Conservation (phyloP, 2,888 invertebrate species). For the Harpalus rufipes region DNA sequence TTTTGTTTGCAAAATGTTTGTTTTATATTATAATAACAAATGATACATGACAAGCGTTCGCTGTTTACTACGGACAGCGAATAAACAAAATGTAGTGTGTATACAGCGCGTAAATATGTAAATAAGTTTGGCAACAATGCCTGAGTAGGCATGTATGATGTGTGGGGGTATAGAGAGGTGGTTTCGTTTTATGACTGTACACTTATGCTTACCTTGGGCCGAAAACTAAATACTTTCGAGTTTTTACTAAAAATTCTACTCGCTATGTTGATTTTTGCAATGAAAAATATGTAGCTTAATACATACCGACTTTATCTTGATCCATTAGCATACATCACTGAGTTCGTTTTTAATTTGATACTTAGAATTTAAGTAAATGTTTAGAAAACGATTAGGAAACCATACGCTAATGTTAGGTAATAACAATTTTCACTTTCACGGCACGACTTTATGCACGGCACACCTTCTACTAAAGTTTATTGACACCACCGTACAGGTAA, state of each 20-base stretch:
- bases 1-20: background rate
- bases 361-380: slow-evolving; percentile 60
- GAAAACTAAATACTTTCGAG: slow-evolving; percentile 73
- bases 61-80: slow-evolving; percentile 10
- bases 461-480: slow-evolving; percentile 77
- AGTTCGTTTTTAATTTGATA: slow-evolving; percentile 26
- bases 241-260: slow-evolving; percentile 68
- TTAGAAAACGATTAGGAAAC: slow-evolving; percentile 69
- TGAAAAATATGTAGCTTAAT: slow-evolving; percentile 46
- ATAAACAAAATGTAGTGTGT: slow-evolving; percentile 24
- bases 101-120: background rate
- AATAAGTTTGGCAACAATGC: slow-evolving; percentile 55
- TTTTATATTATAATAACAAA: background rate
- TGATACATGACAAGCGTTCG: slow-evolving; percentile 2
- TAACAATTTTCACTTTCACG: slow-evolving; percentile 77
- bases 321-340: slow-evolving; percentile 65
- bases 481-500: slow-evolving; percentile 76
- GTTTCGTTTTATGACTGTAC: slow-evolving; percentile 74
- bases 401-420: slow-evolving; percentile 72
- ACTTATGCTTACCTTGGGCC: slow-evolving; percentile 74
- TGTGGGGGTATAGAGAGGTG: slow-evolving; percentile 69
- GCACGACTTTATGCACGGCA: slow-evolving; percentile 75
- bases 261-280: slow-evolving; percentile 35
- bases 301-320: slow-evolving; percentile 63
- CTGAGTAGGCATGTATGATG: slow-evolving; percentile 53